A percentile compares a stretch with the other conserved stretches of the same genome.
These are phyloP conservation scores for Nomada fucata DNA, from an alignment of 2,888 invertebrate species.

Conservation along the genomic window DNA sequence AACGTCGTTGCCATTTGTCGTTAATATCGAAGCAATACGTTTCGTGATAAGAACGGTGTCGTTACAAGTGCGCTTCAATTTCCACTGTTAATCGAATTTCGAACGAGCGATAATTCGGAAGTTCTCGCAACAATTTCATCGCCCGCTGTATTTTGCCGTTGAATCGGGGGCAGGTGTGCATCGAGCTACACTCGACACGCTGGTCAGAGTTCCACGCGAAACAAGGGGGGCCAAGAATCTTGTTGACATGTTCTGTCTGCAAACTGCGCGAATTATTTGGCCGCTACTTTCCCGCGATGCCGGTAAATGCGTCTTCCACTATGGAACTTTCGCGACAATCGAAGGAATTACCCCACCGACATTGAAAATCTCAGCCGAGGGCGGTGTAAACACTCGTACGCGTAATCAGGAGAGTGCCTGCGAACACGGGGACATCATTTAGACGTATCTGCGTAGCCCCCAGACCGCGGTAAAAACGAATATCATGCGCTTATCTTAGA, in stretches of 20 bases:
- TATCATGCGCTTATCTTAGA: conserved; percentile 16
- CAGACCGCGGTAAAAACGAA: conserved; percentile 20
- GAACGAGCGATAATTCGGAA: no score
- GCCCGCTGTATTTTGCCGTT: no score
- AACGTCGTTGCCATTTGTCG: no score
- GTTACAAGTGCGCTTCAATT: no score
- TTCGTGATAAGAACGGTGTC: no score
- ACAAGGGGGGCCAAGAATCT: not conserved
- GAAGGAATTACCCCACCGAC: conserved; percentile 36
- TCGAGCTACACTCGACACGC: no score
- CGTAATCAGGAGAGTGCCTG: conserved; percentile 51
- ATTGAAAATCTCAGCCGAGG: conserved; percentile 45
- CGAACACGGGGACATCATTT: conserved; percentile 8
- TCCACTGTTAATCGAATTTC: no score
- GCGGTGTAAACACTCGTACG: conserved; percentile 36
- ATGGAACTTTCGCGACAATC: conserved; percentile 6
- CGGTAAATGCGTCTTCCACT: not conserved
- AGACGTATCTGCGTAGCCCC: conserved; percentile 15
- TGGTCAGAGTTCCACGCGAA: not conserved
- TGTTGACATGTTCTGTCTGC: conserved; percentile 28
- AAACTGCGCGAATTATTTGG: not conserved
- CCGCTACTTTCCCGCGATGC: not conserved
- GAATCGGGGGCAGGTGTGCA: no score
- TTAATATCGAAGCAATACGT: no score
- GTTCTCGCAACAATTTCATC: no score